Evolutionary conservation across 2,797 vertebrate species (phyloP), one percentile per base, ranked within the genome.

Genomic region (Crenichthys baileyi): DNA sequence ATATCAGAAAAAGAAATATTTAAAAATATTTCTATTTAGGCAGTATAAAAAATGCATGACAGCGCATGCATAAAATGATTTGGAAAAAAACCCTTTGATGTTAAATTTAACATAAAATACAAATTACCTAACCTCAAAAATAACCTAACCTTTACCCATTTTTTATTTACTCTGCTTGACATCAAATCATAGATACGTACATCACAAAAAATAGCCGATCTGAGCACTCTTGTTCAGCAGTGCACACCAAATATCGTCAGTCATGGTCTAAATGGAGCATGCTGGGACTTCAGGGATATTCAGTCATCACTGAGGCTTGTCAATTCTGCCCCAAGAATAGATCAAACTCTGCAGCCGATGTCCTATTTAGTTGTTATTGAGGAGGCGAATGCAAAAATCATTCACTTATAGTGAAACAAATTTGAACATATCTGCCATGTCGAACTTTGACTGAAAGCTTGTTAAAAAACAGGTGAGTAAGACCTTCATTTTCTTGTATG

Each of bases 221-320:
- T 76, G 22, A 78, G 85, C 88, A 75, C 79, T 79, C 76, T 88
- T 90, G 88, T 90, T 92, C 89, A 91, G 91, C 83, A 36, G 88
- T 20, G 75, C 83, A 91, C 86, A 90, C 91, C 90, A 93, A 92
- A 93, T 89, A 86, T 91, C 87, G 92, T 93, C 91, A 91, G 90
- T 93, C 90, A 90, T 86, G 90, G 88, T 93, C 87, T 91, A 93
- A 94, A 93, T 91, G 89, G 88, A 93, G 90, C 91, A 90, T 90
- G 85, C 89, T 92, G 89, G 84, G 92, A 93, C 92, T 90, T 92
- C 79, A 87, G 89, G 92, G 92, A 90, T 91, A 81, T 90, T 94
- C 91, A 91, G 85, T 91, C 85, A 86, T 93, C 87, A 88, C 86
- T 75, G 72, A 89, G 87, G 80, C 85, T 86, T 74, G 73, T 84